These are phyloP conservation scores for Melanotaenia trifasciata DNA, from an alignment of 2,797 vertebrate species.

Conservation along the genomic window DNA sequence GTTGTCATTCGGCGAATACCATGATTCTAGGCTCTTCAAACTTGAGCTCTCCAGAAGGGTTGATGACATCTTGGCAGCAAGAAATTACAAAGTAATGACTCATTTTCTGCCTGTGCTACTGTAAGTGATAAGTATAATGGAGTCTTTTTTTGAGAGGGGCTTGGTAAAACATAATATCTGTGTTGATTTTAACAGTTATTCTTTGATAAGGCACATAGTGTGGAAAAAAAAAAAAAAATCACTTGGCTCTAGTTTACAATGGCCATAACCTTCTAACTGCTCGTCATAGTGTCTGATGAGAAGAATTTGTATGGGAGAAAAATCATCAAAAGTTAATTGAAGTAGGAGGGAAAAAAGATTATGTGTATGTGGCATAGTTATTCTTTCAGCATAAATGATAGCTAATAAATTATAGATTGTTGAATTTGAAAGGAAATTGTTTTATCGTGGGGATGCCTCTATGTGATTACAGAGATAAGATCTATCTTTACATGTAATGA, in stretches of 20 bases:
- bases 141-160: slow-evolving; percentile 23
- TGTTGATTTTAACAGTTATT: slow-evolving; percentile 41
- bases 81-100: slow-evolving; percentile 67
- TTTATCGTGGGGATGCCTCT: slow-evolving; percentile 64
- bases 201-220: slow-evolving; percentile 36
- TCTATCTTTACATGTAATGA: slow-evolving; percentile 66
- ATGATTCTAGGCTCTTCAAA: slow-evolving; percentile 45
- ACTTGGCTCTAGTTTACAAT: slow-evolving; percentile 45
- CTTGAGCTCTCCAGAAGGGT: slow-evolving; percentile 44
- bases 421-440: slow-evolving; percentile 75
- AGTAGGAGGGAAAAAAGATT: slow-evolving; percentile 34
- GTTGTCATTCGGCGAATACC: slow-evolving; percentile 39
- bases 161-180: slow-evolving; percentile 13
- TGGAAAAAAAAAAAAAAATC: slow-evolving; percentile 25
- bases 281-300: slow-evolving; percentile 51
- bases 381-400: slow-evolving; percentile 77
- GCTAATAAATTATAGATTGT: slow-evolving; percentile 81
- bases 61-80: slow-evolving; percentile 51
- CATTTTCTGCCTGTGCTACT: slow-evolving; percentile 48
- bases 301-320: slow-evolving; percentile 48
- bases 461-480: slow-evolving; percentile 69
- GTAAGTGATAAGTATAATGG: slow-evolving; percentile 42
- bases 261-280: slow-evolving; percentile 32
- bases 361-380: slow-evolving; percentile 61
- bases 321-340: slow-evolving; percentile 65